phyloP scores from a whole-genome alignment of 2,888 invertebrate species.

The Baronia brevicornis region DNA sequence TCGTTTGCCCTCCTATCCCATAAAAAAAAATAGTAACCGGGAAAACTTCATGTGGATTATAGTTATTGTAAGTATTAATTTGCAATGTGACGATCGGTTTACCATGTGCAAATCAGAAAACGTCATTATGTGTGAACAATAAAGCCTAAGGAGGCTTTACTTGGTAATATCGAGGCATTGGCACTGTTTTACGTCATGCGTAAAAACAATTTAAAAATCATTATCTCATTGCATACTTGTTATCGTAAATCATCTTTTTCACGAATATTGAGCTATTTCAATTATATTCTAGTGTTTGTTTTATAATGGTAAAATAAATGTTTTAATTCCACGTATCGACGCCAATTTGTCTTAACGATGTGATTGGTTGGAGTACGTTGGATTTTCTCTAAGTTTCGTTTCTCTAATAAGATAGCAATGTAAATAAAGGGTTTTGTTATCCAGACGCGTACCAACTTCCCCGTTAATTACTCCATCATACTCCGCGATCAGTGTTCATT shows the following conservation, averaged over 20 bases:
- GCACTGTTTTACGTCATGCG: conserved; percentile 6
- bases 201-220: conserved; percentile 12
- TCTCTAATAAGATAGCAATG: conserved; percentile 35
- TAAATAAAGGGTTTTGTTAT: conserved; percentile 39
- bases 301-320: conserved; percentile 22
- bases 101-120: too few species aligned
- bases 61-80: too few species aligned
- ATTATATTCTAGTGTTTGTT: conserved; percentile 13
- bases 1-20: too few species aligned
- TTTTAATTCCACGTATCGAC: conserved; percentile 33
- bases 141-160: too few species aligned
- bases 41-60: too few species aligned
- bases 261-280: conserved; percentile 13
- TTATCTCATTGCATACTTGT: conserved; percentile 14
- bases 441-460: conserved; percentile 33
- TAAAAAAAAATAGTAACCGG: too few species aligned
- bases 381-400: conserved; percentile 20
- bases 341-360: conserved; percentile 34
- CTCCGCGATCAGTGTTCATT: conserved; percentile 20
- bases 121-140: too few species aligned
- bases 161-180: background rate
- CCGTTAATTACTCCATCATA: conserved; percentile 31
- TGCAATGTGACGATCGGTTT: too few species aligned
- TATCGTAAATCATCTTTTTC: conserved; percentile 15
- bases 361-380: conserved; percentile 9